Evolutionary conservation across 2,113 vertebrate species (phyloP).

Genomic region (Trogon surrucura): DNA sequence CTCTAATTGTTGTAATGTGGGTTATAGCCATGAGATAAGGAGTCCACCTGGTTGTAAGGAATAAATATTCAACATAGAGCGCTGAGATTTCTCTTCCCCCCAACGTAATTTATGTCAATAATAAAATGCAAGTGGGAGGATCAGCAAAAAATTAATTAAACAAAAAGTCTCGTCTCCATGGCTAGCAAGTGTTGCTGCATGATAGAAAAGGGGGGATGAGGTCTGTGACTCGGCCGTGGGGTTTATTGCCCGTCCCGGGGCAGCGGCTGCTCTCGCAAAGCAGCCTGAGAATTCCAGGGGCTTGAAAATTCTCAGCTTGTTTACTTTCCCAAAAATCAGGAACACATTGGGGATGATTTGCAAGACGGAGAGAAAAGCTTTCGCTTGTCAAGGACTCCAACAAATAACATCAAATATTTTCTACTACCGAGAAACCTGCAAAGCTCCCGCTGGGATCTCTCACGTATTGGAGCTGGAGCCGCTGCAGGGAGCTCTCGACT

Average conservation of each 20-base stretch:
- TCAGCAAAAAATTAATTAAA: not conserved
- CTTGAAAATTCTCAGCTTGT: not conserved
- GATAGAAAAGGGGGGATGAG: not conserved
- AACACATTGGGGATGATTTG: not conserved
- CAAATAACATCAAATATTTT: not conserved
- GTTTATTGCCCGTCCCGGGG: not conserved
- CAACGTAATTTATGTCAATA: not conserved
- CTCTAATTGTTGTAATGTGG: not conserved
- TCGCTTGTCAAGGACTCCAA: not conserved
- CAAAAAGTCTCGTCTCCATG: rapidly evolving
- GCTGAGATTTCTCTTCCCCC: no score
- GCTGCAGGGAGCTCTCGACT: not conserved
- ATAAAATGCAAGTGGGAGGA: not conserved
- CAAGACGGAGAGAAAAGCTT: not conserved
- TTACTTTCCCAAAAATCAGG: not conserved
- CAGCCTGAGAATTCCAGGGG: not conserved
- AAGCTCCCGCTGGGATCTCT: not conserved
- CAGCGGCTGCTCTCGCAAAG: not conserved
- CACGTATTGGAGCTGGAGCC: rapidly evolving
- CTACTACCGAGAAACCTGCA: not conserved
- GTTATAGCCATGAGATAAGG: not conserved
- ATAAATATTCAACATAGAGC: not conserved
- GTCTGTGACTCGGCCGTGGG: rapidly evolving
- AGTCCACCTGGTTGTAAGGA: not conserved
- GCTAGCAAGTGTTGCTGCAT: rapidly evolving